Conservation (phyloP, 2,888 invertebrate genomes). For the Dynastes tityus region DNA sequence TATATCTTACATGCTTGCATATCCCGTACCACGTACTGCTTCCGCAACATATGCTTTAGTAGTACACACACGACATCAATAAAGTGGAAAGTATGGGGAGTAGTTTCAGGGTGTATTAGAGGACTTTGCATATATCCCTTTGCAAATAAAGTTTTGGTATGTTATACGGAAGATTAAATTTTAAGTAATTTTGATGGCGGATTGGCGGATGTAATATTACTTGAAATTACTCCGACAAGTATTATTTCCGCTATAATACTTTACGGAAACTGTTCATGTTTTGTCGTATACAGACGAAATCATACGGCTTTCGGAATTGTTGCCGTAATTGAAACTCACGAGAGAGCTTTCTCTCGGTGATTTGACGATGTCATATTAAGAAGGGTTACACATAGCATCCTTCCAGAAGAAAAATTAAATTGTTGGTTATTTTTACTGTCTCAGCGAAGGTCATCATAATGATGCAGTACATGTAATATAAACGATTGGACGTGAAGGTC, state of each 20-base stretch:
- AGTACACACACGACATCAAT: conserved; percentile 11
- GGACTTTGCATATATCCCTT: conserved; percentile 2
- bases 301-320: neutral
- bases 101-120: neutral
- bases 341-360: neutral
- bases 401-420: no score
- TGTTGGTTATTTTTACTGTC: no score
- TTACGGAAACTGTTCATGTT: neutral
- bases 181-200: conserved; percentile 29
- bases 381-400: no score
- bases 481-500: no score
- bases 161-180: conserved; percentile 32
- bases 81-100: conserved; percentile 17
- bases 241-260: conserved; percentile 18
- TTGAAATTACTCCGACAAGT: conserved; percentile 4
- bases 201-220: conserved; percentile 4
- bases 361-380: no score
- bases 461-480: no score
- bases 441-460: no score
- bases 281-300: neutral
- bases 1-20: neutral
- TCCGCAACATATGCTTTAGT: conserved; percentile 27
- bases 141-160: conserved; percentile 8
- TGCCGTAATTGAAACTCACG: neutral
- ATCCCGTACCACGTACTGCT: conserved; percentile 9